phyloP scores from a whole-genome alignment of 2,888 invertebrate genomes.

The Drosophila yooni region DNA sequence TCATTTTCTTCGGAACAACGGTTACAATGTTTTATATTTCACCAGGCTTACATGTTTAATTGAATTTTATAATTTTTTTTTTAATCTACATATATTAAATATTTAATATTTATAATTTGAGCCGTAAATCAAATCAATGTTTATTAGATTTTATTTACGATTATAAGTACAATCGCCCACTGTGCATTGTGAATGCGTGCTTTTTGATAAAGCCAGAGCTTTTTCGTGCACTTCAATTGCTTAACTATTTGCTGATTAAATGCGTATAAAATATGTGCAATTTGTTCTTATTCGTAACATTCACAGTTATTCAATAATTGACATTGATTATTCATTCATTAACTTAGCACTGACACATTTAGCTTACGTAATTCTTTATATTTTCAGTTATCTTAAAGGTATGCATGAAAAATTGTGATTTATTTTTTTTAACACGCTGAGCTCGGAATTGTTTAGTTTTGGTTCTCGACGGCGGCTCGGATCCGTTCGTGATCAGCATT shows the following conservation, averaged over 20 bases:
- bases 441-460: conserved; percentile 10
- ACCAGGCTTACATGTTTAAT: not conserved
- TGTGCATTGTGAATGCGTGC: conserved; percentile 11
- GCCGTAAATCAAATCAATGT: not conserved
- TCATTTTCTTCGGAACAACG: not conserved
- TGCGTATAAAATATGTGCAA: not conserved
- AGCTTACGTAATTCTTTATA: not conserved
- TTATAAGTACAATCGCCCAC: conserved; percentile 3
- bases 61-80: not conserved
- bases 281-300: not conserved
- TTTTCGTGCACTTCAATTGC: conserved; percentile 11
- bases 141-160: not conserved
- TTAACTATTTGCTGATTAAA: not conserved
- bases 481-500: conserved; percentile 57
- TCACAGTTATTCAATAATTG: not conserved
- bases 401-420: not conserved
- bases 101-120: not conserved
- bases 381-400: not conserved
- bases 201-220: conserved; percentile 23
- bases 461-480: conserved; percentile 43
- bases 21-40: not conserved
- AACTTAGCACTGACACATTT: not conserved
- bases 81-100: too few relatives aligned
- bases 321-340: not conserved
- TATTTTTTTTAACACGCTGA: not conserved